Evolutionary conservation across 2,797 vertebrate species (phyloP), one percentile per base, ranked within the genome.

Genomic region (Lateolabrax maculatus): DNA sequence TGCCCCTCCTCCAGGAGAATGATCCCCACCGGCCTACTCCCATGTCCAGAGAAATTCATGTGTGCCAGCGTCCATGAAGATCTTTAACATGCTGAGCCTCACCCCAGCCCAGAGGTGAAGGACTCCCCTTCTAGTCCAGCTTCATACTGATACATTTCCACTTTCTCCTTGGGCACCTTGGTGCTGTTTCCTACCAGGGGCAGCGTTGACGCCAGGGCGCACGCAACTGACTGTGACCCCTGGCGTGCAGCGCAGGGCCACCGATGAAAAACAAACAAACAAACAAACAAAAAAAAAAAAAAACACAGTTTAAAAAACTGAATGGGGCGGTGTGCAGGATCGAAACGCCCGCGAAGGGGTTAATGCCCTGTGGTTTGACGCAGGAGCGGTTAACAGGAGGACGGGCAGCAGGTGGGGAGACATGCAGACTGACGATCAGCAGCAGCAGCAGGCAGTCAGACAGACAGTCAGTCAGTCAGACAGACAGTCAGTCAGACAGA

Each of bases 401-500:
- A 86, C 76, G 62, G 83, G 89, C 86, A 75, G 90, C 85, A 88
- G 85, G 87, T 88, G 84, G 89, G 76, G 80, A 73, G 51, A 68
- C 86, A 61, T 61, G 89, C 81, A 68, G 80, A 71, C 76, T 31
- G 86, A 78, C 36, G 89, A 85, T 78, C 80, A 75, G 83, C 81
- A 43, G 79, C 83, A 63, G 31, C 31, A 34, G 31, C 31, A 34
- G 31, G 31, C 31, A 34, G n/a, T n/a, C n/a, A n/a, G n/a, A n/a
- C n/a, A n/a, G n/a, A n/a, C n/a, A n/a, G n/a, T n/a, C n/a, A n/a
- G n/a, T n/a, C n/a, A n/a, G n/a, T n/a, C n/a, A n/a, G n/a, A n/a
- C n/a, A n/a, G n/a, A n/a, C n/a, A n/a, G n/a, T n/a, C n/a, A n/a
- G n/a, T n/a, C n/a, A n/a, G n/a, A n/a, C n/a, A n/a, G n/a, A n/a